phyloP scores from a whole-genome alignment of 2,888 invertebrate genomes.

The Lordiphosa fenestrarum region DNA sequence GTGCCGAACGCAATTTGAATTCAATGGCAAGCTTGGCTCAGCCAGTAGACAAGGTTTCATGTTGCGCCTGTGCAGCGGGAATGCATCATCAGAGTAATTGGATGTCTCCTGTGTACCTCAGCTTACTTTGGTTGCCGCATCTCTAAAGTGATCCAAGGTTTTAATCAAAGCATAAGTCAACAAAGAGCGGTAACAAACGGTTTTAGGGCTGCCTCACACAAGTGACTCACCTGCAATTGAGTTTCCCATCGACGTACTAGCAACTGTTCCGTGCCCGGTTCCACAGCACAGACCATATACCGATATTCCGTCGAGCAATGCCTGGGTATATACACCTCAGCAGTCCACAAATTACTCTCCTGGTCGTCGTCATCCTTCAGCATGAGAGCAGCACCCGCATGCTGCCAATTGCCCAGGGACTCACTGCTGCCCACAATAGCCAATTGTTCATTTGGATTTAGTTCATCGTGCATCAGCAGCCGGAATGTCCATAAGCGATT shows the following conservation, averaged over 20 bases:
- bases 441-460: constrained; percentile 84
- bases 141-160: too few species aligned
- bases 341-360: constrained; percentile 83
- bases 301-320: constrained; percentile 87
- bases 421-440: constrained; percentile 86
- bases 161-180: too few species aligned
- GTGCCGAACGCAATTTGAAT: too few species aligned
- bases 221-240: constrained; percentile 80
- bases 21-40: too few species aligned
- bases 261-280: constrained; percentile 82
- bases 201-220: too few species aligned
- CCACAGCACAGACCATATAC: constrained; percentile 87
- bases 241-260: constrained; percentile 92
- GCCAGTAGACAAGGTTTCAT: too few species aligned
- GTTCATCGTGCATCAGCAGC: constrained; percentile 81
- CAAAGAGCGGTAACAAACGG: too few species aligned
- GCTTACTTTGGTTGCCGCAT: too few species aligned
- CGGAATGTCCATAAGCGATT: constrained; percentile 82
- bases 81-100: too few species aligned
- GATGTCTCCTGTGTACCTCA: too few species aligned
- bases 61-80: too few species aligned
- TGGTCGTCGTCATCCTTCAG: constrained; percentile 80
- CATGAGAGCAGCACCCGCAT: constrained; percentile 83
- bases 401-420: constrained; percentile 87
- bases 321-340: constrained; percentile 84